Conservation (phyloP, 2,888 invertebrate genomes). For the Eupithecia pulchellata region DNA sequence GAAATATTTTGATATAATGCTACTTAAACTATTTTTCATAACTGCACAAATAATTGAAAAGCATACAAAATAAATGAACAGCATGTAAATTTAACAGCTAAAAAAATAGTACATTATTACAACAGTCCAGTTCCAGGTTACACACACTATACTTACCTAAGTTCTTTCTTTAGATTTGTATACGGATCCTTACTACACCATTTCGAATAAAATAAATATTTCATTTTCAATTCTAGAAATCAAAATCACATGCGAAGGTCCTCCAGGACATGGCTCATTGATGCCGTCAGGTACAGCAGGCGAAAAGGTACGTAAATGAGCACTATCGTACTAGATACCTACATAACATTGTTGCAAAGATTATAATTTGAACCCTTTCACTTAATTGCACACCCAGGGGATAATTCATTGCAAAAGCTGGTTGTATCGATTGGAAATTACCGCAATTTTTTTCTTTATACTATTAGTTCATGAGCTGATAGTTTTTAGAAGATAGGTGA, state of each 20-base stretch:
- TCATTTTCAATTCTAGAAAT: constrained; percentile 78
- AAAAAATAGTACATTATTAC: too few relatives aligned
- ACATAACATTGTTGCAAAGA: too few relatives aligned
- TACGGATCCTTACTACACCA: background rate
- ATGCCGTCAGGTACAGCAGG: constrained; percentile 89
- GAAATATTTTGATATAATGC: background rate
- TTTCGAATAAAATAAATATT: constrained; percentile 20
- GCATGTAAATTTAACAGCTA: too few relatives aligned
- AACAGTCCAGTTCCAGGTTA: too few relatives aligned
- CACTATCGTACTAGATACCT: background rate
- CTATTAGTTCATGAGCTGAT: background rate
- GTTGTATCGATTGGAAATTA: background rate
- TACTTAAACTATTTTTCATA: too few relatives aligned
- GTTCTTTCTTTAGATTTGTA: background rate
- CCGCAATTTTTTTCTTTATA: background rate
- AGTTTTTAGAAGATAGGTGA: background rate
- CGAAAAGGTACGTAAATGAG: constrained; percentile 84
- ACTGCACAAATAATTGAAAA: background rate
- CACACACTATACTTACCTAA: too few relatives aligned
- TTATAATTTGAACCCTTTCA: background rate
- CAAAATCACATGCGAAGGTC: constrained; percentile 87
- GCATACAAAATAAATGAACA: background rate
- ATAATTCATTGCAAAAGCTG: background rate
- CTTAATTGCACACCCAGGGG: background rate
- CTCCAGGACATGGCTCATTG: constrained; percentile 92